Base-by-base conservation (phyloP, 2,113 vertebrate species). In the Oenanthe melanoleuca region DNA sequence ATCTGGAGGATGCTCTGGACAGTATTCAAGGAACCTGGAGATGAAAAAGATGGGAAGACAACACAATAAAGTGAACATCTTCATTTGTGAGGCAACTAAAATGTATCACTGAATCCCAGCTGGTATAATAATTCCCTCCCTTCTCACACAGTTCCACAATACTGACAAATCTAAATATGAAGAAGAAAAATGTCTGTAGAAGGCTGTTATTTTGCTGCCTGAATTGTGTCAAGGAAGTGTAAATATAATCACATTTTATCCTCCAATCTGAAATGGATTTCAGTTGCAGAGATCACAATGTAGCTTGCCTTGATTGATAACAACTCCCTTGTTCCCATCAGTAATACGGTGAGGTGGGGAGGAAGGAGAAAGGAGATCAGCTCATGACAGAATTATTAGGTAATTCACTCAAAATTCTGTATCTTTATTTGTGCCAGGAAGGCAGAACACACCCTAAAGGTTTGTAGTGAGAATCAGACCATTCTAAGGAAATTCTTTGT, bases 241-340 rank as follows among this genome's bases (percentile, higher is more conserved):
- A 98, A 98, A 98, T 98, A 98, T 96, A 98, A 98, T 98, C 97
- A 97, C 97, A 94, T 97, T 98, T 97, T 98, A 98, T 98, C 97
- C 96, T 96, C 95, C 25, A 66, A 97, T 98, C 97, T 97, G 97
- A 97, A 98, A 97, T 96, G 97, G 97, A 95, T 98, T 98, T 97
- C 93, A n/a, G 70, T 96, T 94, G 97, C 94, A 96, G 78, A 96
- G 97, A 98, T 97, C 97, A 97, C 93, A 96, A 86, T 95, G 97
- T 71, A 97, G 89, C 96, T 92, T 89, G 94, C 55, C 92, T 97
- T 98, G 97, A 98, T 97, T 97, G 97, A 97, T 97, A 97, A 97
- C 96, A 98, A 96, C 96, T 97, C 97, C 96, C 97, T 95, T 93
- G 97, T 96, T 98, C 97, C 95, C 92, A 90, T 96, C 96, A 70